phyloP scores from a whole-genome alignment of 2,113 vertebrate species.

The Vidua macroura region DNA sequence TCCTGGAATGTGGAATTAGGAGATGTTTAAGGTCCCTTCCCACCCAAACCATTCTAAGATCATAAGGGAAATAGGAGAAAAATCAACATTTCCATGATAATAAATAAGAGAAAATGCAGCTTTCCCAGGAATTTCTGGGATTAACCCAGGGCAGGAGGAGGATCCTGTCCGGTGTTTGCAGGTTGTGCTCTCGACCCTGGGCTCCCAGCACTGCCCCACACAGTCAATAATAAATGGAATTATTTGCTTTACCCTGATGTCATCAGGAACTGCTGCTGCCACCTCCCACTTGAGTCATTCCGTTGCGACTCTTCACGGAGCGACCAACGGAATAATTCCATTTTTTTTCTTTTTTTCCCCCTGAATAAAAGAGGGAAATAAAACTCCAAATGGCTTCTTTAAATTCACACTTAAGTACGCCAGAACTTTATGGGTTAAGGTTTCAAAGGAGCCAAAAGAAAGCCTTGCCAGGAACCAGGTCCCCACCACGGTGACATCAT shows the following conservation, averaged over 20 bases:
- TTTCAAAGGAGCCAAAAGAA: not conserved
- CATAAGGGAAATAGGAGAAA: not conserved
- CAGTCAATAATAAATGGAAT: not conserved
- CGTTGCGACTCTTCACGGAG: too few species aligned
- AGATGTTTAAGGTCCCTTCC: not conserved
- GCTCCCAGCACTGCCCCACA: not conserved
- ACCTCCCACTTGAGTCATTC: not conserved
- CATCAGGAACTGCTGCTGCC: not conserved
- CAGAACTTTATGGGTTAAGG: not conserved
- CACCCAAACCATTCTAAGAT: not conserved
- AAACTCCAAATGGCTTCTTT: not conserved
- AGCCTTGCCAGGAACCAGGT: not conserved
- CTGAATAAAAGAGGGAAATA: not conserved
- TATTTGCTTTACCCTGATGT: not conserved
- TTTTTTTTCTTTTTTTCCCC: too few species aligned
- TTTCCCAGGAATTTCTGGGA: not conserved
- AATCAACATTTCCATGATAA: fast-evolving
- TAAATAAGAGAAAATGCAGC: not conserved
- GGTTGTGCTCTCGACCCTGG: not conserved
- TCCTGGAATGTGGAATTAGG: not conserved
- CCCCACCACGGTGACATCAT: not conserved
- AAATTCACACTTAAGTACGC: fast-evolving
- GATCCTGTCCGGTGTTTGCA: fast-evolving
- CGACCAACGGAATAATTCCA: not conserved
- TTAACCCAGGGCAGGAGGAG: not conserved